Evolutionary conservation across 2,113 vertebrate species (phyloP), one percentile per base, ranked within the genome.

Genomic region (Aphelocoma coerulescens): DNA sequence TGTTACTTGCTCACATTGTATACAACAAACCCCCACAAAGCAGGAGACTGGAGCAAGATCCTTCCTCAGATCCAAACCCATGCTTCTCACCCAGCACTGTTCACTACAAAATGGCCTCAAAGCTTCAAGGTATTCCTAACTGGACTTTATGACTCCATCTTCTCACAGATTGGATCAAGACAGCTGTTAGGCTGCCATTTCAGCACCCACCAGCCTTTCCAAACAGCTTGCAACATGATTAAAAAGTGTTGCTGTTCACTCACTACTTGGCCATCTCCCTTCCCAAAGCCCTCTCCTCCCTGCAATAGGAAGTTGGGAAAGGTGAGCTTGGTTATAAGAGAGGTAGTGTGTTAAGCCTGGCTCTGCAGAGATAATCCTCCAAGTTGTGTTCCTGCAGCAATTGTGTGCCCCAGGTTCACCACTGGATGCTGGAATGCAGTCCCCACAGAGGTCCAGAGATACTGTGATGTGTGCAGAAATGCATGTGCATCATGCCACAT

Each of bases 401-500:
- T 1, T 27, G 6, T 3, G 18, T 22, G 67, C 54, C 51, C 59
- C 14, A 21, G 21, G 61, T 18, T 71, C 79, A 51, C 72, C 2
- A 4, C 4, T 8, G 59, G 92, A 67, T 4, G 43, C 82, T 46
- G 68, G 43, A 80, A 80, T 1, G 20, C 1, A 12, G 26, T 44
- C 54, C 63, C 41, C 5, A 5, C 4, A 19, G 69, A 72, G 49
- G 43, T 49, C 52, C 78, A 73, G 66, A 85, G 78, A 48, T 19
- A 16, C 66, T 9, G 27, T 2, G 0, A 14, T 6, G 37, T 8
- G n/a, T 11, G 58, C 73, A 23, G 79, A 81, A 81, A 74, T 0
- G 6, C 6, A 3, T 0, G 1, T 7, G 5, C 3, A 3, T 54
- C 71, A 58, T 27, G 5, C 52, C 46, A 10, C 21, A 2, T 13